Evolutionary conservation across 2,113 vertebrate genomes (phyloP), one percentile per base, ranked within the genome.

Genomic region (Pteruthius melanotis): DNA sequence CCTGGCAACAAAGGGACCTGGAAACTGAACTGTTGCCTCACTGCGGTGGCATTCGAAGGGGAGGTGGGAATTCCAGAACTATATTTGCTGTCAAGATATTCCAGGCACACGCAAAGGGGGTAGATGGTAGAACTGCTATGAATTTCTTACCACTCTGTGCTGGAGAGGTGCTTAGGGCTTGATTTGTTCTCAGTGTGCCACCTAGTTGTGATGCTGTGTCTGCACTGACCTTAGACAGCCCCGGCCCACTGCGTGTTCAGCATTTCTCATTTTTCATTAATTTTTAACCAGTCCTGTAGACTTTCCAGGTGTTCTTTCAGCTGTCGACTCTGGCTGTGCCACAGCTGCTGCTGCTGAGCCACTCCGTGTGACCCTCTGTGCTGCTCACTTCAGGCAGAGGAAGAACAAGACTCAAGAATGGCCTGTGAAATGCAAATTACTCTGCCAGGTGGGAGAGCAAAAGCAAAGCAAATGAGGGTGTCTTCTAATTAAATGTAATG

Each of bases 401-500:
- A 61, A 42, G 52, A 79, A 79, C 26, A 68, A 40, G 42, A 15
- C 33, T 39, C 2, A 7, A 71, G 75, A 66, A 61, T 35, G 45
- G 57, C 47, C 61, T 76, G 24, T 54, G 89, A 83, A 63, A 88
- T 54, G 45, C 83, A 90, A 88, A 91, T 90, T 57, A 59, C 35
- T 77, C 78, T 78, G 69, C 15, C 70, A 83, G 40, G 69, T 64
- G 52, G 83, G 23, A 75, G 52, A 57, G 42, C 6, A 13, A 92
- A 78, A 89, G 40, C 59, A 81, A 83, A 72, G 81, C 52, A 70
- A 60, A 89, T 2, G 23, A 84, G 35, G 27, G 12, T 53, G 35
- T 61, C 82, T 66, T 86, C 78, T 95, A 82, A 93, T 82, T 89
- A 87, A 78, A 42, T 66, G 69, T 74, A 63, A 84, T 26, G 47